Conservation (phyloP, 2,888 invertebrate species). For the Agrotis puta region DNA sequence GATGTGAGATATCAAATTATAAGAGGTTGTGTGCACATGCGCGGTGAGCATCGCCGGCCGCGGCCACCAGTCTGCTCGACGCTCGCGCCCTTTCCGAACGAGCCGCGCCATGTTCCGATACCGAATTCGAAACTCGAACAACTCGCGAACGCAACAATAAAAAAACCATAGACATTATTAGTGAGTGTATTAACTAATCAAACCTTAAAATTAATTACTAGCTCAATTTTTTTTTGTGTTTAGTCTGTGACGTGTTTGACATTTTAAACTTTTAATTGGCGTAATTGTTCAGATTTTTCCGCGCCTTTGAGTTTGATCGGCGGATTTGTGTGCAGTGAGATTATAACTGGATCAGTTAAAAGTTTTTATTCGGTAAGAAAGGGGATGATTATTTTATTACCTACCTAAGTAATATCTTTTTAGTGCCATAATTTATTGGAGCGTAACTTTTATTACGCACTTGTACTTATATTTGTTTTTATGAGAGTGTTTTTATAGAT, state of each 20-base stretch:
- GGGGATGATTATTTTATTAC: conserved; percentile 23
- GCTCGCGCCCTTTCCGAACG: conserved; percentile 80
- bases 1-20: conserved; percentile 89
- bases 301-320: conserved; percentile 62
- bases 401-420: conserved; percentile 13
- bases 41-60: conserved; percentile 73
- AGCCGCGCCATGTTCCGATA: conserved; percentile 76
- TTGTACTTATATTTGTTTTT: conserved; percentile 25
- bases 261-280: conserved; percentile 67
- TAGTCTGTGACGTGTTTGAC: conserved; percentile 67
- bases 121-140: conserved; percentile 77
- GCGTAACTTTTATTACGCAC: conserved; percentile 28
- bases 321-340: conserved; percentile 72
- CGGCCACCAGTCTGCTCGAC: conserved; percentile 84
- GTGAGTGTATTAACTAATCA: conserved; percentile 56
- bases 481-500: background rate
- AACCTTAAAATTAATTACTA: conserved; percentile 11
- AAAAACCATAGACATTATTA: conserved; percentile 61
- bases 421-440: conserved; percentile 23
- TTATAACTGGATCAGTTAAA: conserved; percentile 71
- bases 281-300: conserved; percentile 69
- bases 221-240: conserved; percentile 49
- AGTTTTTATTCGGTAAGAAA: conserved; percentile 68
- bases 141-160: conserved; percentile 70
- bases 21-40: conserved; percentile 86